phyloP scores from a whole-genome alignment of 1,140 invertebrate genomes.

The Temnothorax nylanderi region DNA sequence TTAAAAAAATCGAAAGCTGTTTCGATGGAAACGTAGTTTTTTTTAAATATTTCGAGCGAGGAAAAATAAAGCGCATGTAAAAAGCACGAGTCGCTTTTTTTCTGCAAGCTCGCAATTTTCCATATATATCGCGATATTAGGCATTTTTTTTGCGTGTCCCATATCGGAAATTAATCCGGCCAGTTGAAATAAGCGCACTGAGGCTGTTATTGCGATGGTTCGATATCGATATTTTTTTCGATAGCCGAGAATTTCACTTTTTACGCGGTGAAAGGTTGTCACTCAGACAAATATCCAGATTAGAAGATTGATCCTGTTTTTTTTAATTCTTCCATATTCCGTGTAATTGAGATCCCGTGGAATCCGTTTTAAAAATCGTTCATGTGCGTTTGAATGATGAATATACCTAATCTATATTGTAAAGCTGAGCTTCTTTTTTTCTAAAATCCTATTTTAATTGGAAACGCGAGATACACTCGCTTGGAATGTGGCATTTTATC shows the following conservation, averaged over 20 bases:
- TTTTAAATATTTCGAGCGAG: not conserved
- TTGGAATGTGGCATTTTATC: not conserved
- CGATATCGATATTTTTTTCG: slow-evolving; percentile 27
- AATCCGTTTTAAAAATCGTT: not conserved
- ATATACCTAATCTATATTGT: not conserved
- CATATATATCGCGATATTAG: not conserved
- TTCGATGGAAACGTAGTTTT: not conserved
- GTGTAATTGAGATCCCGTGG: not conserved
- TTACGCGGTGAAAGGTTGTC: slow-evolving; percentile 1
- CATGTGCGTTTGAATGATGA: not conserved
- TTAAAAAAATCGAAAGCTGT: slow-evolving; percentile 8
- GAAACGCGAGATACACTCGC: not conserved
- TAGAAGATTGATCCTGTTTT: not conserved
- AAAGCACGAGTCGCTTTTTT: not conserved
- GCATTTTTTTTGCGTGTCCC: slow-evolving; percentile 2
- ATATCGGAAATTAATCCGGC: slow-evolving; percentile 37
- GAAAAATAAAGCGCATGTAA: slow-evolving; percentile 1
- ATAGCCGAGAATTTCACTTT: slow-evolving; percentile 33
- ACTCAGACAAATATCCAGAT: not conserved
- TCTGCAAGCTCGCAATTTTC: not conserved
- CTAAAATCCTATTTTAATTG: not conserved
- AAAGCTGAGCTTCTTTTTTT: not conserved
- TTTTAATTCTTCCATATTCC: not conserved
- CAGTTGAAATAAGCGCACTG: slow-evolving; percentile 13
- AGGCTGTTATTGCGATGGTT: not conserved